Percentiles rank a stretch among this genome's conserved stretches.
Conservation (phyloP, 2,888 invertebrate species). For the Amiota communis region DNA sequence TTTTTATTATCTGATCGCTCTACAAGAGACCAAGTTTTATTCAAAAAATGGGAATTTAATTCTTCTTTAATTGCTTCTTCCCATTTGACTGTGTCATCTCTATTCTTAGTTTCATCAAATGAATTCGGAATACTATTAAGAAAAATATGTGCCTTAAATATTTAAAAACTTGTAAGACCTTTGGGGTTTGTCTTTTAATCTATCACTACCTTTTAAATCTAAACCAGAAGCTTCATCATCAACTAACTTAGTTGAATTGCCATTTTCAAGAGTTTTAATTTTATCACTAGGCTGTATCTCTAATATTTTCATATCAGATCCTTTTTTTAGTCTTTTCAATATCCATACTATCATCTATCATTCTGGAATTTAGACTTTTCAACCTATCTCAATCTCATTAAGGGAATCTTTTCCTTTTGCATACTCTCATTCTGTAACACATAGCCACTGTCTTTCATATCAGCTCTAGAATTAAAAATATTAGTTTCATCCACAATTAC, state of each 20-base stretch:
- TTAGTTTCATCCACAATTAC: conserved; percentile 17
- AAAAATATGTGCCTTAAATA: conserved; percentile 29
- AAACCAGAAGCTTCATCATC: conserved; percentile 6
- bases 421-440: neutral
- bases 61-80: conserved; percentile 48
- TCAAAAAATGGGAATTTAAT: conserved; percentile 45
- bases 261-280: conserved; percentile 24
- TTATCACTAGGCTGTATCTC: conserved; percentile 16
- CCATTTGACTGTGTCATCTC: conserved; percentile 44
- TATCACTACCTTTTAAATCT: conserved; percentile 27
- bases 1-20: conserved; percentile 43
- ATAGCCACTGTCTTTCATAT: neutral
- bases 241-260: neutral
- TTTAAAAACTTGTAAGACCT: conserved; percentile 31
- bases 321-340: no score
- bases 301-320: conserved; percentile 4
- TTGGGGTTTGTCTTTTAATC: conserved; percentile 36
- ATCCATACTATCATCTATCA: no score
- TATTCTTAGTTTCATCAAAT: conserved; percentile 43
- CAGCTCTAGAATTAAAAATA: conserved; percentile 3
- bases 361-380: conserved; percentile 6
- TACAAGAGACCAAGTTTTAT: conserved; percentile 44
- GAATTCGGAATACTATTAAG: conserved; percentile 40
- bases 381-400: conserved; percentile 28
- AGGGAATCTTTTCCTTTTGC: conserved; percentile 5